Evolutionary conservation across 2,113 vertebrate genomes (phyloP).

Genomic region (Amphiprion ocellaris): DNA sequence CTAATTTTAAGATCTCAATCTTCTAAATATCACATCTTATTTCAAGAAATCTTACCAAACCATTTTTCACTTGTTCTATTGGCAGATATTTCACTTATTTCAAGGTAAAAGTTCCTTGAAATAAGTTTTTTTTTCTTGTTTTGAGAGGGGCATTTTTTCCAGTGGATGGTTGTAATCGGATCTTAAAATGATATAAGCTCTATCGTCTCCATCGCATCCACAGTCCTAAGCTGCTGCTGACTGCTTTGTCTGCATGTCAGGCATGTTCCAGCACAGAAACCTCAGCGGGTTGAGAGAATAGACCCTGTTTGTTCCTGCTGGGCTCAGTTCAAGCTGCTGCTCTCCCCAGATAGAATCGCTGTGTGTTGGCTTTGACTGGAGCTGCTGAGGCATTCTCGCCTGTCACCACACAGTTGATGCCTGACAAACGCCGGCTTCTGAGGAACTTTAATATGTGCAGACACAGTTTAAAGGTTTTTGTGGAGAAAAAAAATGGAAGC

Average conservation of each 20-base stretch:
- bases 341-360: slow-evolving; percentile 48
- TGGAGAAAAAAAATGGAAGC: not conserved
- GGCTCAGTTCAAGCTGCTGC: slow-evolving; percentile 42
- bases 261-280: slow-evolving; percentile 63
- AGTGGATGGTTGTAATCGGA: slow-evolving; percentile 25
- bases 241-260: slow-evolving; percentile 60
- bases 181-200: slow-evolving; percentile 36
- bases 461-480: not conserved
- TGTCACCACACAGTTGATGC: slow-evolving; percentile 35
- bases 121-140: no score
- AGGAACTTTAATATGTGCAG: not conserved
- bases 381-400: slow-evolving; percentile 39
- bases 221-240: not conserved
- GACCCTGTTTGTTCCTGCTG: slow-evolving; percentile 58
- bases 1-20: no score
- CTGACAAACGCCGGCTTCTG: slow-evolving; percentile 12
- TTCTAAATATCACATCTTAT: no score
- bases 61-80: no score
- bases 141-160: no score
- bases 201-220: slow-evolving; percentile 30
- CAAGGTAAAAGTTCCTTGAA: no score
- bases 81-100: no score
- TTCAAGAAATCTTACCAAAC: no score
- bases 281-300: slow-evolving; percentile 3
- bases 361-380: slow-evolving; percentile 35